Evolutionary conservation across 2,888 invertebrate genomes (phyloP), one percentile per base, ranked within the genome.

Genomic region (Sphinx pinastri): DNA sequence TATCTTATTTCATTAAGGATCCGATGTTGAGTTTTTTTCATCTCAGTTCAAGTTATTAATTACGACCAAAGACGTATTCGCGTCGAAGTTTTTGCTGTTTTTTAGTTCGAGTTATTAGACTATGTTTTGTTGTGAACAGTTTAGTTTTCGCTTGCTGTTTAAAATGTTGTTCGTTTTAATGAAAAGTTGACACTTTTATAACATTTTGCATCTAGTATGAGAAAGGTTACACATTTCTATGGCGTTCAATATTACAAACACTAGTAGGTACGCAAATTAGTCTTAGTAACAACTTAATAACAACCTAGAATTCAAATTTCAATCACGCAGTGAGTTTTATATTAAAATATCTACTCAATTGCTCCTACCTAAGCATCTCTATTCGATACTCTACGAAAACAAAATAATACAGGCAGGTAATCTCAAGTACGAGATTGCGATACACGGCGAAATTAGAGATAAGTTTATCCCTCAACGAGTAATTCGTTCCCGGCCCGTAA

Each of bases 1-100:
- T 88, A 84, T 88, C 90, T 91, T 92, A 90, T 90, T 92, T 93
- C 86, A 92, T 93, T 91, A 91, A 83, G 88, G 89, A 87, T 82
- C 76, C 81, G 81, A 84, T 84, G 83, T 82, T 67, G 81, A 83
- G 83, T 84, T 86, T 87, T 25, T 86, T 86, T 87, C 82, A 84
- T 83, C 79, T 82, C 71, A 52, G 75, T 82, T 81, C 79, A 77
- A 76, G 81, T 88, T 85, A 89, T 90, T 91, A 91, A 89, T 90
- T 88, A 84, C 68, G 74, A 71, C 68, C 68, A 71, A 71, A 70
- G 67, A 68, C 63, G 67, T 68, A 73, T 74, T 73, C 67, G 72
- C 74, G 70, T 69, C 16, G 38, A 16, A n/a, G n/a, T 52, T 68
- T 68, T 68, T 52, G 38, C 51, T 25, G 25, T 68, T 25, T 63